Percentiles rank a stretch among this genome's conserved stretches.
These are phyloP conservation scores for Sycophila texana DNA, from an alignment of 2,888 invertebrate genomes.

Conservation along the genomic window DNA sequence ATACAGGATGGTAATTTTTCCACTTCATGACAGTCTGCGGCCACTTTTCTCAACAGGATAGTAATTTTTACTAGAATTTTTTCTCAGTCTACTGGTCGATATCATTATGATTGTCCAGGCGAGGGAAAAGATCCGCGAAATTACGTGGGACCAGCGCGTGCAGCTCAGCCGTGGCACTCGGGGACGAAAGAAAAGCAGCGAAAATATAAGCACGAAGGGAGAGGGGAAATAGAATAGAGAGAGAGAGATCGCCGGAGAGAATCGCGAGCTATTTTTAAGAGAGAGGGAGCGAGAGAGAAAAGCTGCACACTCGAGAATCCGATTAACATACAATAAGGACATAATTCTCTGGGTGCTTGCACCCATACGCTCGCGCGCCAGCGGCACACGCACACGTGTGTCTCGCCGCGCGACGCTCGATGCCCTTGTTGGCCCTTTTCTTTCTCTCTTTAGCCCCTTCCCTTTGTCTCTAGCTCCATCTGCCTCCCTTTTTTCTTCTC, in stretches of 20 bases:
- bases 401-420: constrained; percentile 34
- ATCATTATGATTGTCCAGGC: constrained; percentile 10
- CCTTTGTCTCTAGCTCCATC: constrained; percentile 31
- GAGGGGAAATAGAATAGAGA: constrained; percentile 27
- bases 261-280: constrained; percentile 67
- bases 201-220: constrained; percentile 31
- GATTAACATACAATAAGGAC: constrained; percentile 74
- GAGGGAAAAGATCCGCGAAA: constrained; percentile 36
- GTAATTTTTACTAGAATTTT: too few species aligned
- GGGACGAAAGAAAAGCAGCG: constrained; percentile 19
- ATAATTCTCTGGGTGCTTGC: constrained; percentile 69
- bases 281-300: constrained; percentile 1
- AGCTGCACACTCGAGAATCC: constrained; percentile 60
- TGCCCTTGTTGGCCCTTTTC: constrained; percentile 62
- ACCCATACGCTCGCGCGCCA: constrained; percentile 13
- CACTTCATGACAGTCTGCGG: too few species aligned
- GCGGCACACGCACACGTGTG: not conserved
- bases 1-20: too few species aligned
- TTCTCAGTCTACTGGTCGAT: not conserved
- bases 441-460: constrained; percentile 56
- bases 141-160: constrained; percentile 35
- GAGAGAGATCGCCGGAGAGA: constrained; percentile 56
- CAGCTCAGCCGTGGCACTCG: not conserved
- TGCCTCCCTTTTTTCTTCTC: not conserved
- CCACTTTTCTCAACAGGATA: too few species aligned